phyloP scores from a whole-genome alignment of 2,888 invertebrate genomes.

The Pinctada fucata region DNA sequence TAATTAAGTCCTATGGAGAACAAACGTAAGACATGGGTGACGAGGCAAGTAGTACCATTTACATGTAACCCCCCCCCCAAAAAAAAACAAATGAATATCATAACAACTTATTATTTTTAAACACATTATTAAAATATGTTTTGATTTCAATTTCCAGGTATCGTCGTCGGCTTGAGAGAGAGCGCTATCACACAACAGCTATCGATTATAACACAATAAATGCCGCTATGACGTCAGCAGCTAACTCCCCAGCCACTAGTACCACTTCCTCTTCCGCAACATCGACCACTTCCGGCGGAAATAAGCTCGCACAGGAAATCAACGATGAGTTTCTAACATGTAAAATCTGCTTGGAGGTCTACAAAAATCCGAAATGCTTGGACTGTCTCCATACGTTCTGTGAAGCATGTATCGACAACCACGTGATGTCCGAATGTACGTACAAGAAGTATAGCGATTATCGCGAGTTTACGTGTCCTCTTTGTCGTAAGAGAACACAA shows the following conservation, averaged over 20 bases:
- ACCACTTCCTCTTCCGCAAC: constrained; percentile 55
- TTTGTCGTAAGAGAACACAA: constrained; percentile 77
- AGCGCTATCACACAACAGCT: constrained; percentile 68
- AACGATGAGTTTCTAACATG: constrained; percentile 77
- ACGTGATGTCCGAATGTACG: constrained; percentile 75
- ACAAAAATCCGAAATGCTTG: constrained; percentile 76
- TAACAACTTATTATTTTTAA: too few species aligned
- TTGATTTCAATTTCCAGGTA: too few species aligned
- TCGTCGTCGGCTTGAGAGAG: constrained; percentile 66
- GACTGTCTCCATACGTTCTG: constrained; percentile 77
- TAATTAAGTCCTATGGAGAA: too few species aligned
- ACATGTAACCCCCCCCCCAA: too few species aligned
- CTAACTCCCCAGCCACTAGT: constrained; percentile 37
- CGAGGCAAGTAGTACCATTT: too few species aligned
- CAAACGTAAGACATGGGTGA: too few species aligned
- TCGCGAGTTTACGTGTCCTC: constrained; percentile 77
- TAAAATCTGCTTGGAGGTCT: constrained; percentile 77
- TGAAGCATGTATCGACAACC: constrained; percentile 76
- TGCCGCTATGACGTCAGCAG: constrained; percentile 45
- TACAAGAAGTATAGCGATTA: constrained; percentile 78
- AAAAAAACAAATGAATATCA: too few species aligned
- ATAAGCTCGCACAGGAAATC: constrained; percentile 76
- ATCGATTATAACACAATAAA: constrained; percentile 63
- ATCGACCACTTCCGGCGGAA: constrained; percentile 58
- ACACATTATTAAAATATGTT: too few species aligned